A percentile compares a stretch with the other conserved stretches of the same genome.
These are phyloP conservation scores for Vannuccia rotundouncinata DNA, from an alignment of 2,888 invertebrate species.

Conservation along the genomic window DNA sequence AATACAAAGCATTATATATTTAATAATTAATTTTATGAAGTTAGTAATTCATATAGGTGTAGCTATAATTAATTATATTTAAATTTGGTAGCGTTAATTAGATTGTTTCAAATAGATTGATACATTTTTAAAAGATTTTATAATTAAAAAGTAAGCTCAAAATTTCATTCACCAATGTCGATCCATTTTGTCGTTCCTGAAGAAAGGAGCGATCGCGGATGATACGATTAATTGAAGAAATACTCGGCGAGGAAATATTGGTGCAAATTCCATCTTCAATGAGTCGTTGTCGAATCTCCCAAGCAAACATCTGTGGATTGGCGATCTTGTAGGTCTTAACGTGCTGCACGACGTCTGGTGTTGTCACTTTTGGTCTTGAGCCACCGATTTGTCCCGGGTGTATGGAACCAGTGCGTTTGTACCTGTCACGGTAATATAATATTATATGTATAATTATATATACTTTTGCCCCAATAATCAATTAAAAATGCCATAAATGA, in stretches of 20 bases:
- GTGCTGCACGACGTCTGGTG: slow-evolving; percentile 53
- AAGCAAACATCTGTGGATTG: slow-evolving; percentile 57
- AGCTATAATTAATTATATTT: too few species aligned
- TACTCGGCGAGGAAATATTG: slow-evolving; percentile 55
- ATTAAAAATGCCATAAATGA: background rate
- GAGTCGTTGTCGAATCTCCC: slow-evolving; percentile 56
- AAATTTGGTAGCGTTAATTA: too few species aligned
- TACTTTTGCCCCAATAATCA: background rate
- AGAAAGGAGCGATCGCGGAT: slow-evolving; percentile 47
- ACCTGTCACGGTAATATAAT: slow-evolving; percentile 44
- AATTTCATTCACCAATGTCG: background rate
- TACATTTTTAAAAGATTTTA: too few species aligned
- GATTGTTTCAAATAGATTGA: too few species aligned
- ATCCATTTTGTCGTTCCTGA: background rate
- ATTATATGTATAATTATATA: background rate
- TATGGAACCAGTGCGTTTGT: slow-evolving; percentile 55
- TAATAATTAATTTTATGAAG: too few species aligned
- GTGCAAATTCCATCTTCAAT: slow-evolving; percentile 53
- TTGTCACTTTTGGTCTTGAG: slow-evolving; percentile 56
- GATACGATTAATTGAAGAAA: slow-evolving; percentile 56
- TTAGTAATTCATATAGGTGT: too few species aligned
- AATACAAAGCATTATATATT: too few species aligned
- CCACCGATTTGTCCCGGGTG: slow-evolving; percentile 57
- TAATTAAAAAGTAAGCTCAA: too few species aligned
- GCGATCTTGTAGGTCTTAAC: slow-evolving; percentile 53